phyloP scores from a whole-genome alignment of 2,797 vertebrate genomes.

The Microchirus variegatus region DNA sequence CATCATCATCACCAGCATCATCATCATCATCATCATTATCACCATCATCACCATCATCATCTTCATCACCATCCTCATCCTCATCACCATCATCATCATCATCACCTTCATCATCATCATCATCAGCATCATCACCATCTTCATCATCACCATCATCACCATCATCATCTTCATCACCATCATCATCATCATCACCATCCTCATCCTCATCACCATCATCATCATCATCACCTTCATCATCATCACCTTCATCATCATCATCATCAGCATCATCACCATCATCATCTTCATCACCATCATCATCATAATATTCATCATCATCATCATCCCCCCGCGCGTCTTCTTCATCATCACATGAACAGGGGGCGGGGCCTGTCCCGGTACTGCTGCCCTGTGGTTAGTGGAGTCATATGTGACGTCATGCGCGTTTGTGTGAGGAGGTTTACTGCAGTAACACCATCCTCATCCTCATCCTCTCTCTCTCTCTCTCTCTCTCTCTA shows the following conservation, averaged over 20 bases:
- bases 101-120: neutral
- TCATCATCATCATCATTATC: neutral
- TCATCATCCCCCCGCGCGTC: neutral
- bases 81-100: neutral
- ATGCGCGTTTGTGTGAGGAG: slow-evolving; percentile 9
- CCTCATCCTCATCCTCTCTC: neutral
- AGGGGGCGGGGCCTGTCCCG: slow-evolving; percentile 16
- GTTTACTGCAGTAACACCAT: slow-evolving; percentile 31
- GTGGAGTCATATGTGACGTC: slow-evolving; percentile 40
- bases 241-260: neutral
- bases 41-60: neutral
- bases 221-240: neutral
- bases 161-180: neutral
- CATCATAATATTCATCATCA: too few relatives aligned
- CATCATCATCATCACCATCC: neutral
- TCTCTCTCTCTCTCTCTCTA: neutral
- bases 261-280: neutral
- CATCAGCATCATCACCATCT: neutral
- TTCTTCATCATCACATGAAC: neutral
- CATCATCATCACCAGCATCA: neutral
- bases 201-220: neutral
- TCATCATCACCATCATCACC: neutral
- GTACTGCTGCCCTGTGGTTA: slow-evolving; percentile 23
- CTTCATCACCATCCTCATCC: neutral
- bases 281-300: neutral